Evolutionary conservation across 2,797 vertebrate species (phyloP).

Genomic region (Tapirus indicus): DNA sequence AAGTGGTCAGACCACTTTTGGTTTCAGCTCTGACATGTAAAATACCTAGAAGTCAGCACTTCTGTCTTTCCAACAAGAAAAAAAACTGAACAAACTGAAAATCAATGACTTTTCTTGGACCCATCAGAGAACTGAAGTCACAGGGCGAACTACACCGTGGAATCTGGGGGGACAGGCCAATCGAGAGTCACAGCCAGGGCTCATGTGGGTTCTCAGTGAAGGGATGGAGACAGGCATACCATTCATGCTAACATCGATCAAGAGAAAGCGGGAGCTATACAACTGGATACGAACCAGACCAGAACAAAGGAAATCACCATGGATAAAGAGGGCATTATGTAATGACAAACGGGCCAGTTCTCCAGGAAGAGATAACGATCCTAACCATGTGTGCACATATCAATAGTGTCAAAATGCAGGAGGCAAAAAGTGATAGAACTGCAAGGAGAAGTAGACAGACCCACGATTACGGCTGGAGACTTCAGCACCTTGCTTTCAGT

Average conservation of each 20-base stretch:
- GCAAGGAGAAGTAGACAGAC: background rate
- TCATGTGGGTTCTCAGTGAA: background rate
- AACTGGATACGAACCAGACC: background rate
- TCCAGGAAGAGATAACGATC: background rate
- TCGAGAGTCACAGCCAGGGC: background rate
- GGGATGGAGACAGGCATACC: background rate
- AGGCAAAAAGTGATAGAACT: background rate
- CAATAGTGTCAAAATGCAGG: background rate
- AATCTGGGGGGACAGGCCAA: background rate
- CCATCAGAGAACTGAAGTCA: background rate
- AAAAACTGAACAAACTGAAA: background rate
- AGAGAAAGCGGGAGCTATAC: background rate
- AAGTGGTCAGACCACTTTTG: background rate
- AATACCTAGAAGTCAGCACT: background rate
- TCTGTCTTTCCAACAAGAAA: background rate
- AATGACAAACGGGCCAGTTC: background rate
- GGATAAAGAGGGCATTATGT: background rate
- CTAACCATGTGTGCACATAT: background rate
- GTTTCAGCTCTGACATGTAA: background rate
- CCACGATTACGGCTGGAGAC: no score
- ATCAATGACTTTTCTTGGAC: background rate
- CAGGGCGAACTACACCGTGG: background rate
- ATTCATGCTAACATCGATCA: background rate
- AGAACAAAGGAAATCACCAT: background rate
- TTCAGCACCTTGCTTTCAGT: no score